Conservation (phyloP, 2,113 vertebrate species). For the Nothobranchius kuhntae region DNA sequence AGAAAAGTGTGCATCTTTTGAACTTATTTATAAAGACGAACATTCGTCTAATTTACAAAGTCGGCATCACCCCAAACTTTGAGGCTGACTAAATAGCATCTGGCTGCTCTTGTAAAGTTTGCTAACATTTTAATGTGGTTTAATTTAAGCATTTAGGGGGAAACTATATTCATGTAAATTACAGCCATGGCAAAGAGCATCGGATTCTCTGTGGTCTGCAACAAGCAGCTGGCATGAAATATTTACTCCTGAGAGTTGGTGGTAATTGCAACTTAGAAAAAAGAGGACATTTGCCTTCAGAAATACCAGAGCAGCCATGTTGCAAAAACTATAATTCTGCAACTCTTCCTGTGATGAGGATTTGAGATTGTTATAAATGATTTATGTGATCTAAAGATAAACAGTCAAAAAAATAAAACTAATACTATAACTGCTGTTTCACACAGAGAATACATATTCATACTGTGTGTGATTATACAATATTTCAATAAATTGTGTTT, state of each 20-base stretch:
- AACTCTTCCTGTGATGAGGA: no score
- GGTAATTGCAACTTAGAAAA: neutral
- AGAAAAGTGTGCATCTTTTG: neutral
- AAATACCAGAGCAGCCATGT: no score
- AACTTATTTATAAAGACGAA: neutral
- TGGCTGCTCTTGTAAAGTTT: neutral
- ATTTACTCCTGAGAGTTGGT: neutral
- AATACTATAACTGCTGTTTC: no score
- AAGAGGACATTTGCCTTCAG: no score
- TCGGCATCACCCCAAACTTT: neutral
- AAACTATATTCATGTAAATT: neutral
- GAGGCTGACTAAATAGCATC: neutral
- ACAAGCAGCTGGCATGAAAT: neutral
- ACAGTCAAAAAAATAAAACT: no score
- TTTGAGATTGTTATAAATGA: neutral
- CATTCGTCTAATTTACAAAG: neutral
- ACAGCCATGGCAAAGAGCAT: neutral
- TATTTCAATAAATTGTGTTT: no score
- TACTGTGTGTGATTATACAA: no score
- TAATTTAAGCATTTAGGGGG: neutral
- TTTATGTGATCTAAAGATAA: no score
- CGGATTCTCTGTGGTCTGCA: neutral
- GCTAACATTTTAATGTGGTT: neutral
- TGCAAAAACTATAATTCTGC: no score
- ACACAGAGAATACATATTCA: no score